A percentile compares a stretch with the other conserved stretches of the same genome.
Evolutionary conservation across 2,888 invertebrate species (phyloP).

Genomic region (Vanessa cardui): DNA sequence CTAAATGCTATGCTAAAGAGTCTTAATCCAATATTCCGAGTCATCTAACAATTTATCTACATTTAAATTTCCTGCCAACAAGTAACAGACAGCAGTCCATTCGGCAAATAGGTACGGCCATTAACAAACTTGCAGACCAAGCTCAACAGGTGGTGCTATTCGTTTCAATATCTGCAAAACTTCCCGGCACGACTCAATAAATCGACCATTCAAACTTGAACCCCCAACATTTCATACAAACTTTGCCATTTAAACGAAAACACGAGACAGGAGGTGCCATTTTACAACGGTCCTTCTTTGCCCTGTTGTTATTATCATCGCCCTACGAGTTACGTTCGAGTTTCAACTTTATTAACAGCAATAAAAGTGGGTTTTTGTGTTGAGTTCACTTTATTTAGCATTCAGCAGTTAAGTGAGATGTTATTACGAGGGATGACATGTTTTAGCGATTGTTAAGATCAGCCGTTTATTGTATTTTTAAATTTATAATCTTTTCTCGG

Average conservation of each 20-base stretch:
- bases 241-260: constrained; percentile 43
- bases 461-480: constrained; percentile 51
- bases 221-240: constrained; percentile 40
- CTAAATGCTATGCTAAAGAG: constrained; percentile 2
- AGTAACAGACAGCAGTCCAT: constrained; percentile 51
- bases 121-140: constrained; percentile 74
- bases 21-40: constrained; percentile 5
- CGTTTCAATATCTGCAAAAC: constrained; percentile 82
- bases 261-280: constrained; percentile 50
- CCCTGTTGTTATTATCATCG: constrained; percentile 76
- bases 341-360: constrained; percentile 57
- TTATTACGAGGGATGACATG: constrained; percentile 69
- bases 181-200: constrained; percentile 77
- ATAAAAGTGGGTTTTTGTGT: constrained; percentile 50
- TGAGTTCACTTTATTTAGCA: constrained; percentile 43
- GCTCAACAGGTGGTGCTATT: constrained; percentile 79
- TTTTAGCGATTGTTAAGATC: constrained; percentile 61
- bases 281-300: constrained; percentile 64
- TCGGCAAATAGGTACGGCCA: constrained; percentile 64
- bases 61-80: constrained; percentile 43
- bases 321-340: constrained; percentile 56
- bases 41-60: constrained; percentile 29
- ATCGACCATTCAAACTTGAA: constrained; percentile 64
- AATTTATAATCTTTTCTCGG: constrained; percentile 25
- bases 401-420: constrained; percentile 69